These are phyloP conservation scores for Dicyrtoma fusca DNA, from an alignment of 2,888 invertebrate genomes.

Conservation along the genomic window DNA sequence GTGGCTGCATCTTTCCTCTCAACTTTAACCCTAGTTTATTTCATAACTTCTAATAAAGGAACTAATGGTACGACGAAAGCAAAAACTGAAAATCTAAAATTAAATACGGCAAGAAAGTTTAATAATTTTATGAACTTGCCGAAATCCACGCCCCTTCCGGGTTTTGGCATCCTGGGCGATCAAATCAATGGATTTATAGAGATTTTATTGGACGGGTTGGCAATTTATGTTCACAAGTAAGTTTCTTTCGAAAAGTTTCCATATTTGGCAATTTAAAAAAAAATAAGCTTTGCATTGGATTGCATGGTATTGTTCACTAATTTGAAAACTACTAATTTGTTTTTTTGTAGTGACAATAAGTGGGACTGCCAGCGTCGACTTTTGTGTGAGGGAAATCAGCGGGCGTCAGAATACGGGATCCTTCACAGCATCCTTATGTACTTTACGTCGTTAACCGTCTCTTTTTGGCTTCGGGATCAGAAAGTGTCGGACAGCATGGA, in stretches of 20 bases:
- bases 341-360: constrained; percentile 45
- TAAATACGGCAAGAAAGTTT: too few relatives aligned
- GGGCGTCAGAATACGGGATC: constrained; percentile 48
- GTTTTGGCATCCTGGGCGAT: constrained; percentile 53
- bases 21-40: constrained; percentile 27
- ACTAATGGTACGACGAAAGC: not conserved
- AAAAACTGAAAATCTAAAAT: not conserved
- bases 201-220: constrained; percentile 50
- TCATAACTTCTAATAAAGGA: not conserved
- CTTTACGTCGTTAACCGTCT: constrained; percentile 46
- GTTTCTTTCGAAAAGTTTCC: constrained; percentile 5
- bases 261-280: not conserved
- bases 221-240: constrained; percentile 55
- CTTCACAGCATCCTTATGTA: constrained; percentile 49
- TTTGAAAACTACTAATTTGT: not conserved
- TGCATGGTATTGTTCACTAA: not conserved
- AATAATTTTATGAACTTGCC: not conserved
- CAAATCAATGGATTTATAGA: constrained; percentile 51
- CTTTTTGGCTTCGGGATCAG: constrained; percentile 47
- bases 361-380: constrained; percentile 52
- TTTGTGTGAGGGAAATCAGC: constrained; percentile 53
- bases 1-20: constrained; percentile 28
- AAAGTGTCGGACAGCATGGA: constrained; percentile 52
- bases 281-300: not conserved
- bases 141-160: constrained; percentile 48